A percentile compares a stretch with the other conserved stretches of the same genome.
Conservation (phyloP, 2,888 invertebrate genomes). For the Drosophila merina region DNA sequence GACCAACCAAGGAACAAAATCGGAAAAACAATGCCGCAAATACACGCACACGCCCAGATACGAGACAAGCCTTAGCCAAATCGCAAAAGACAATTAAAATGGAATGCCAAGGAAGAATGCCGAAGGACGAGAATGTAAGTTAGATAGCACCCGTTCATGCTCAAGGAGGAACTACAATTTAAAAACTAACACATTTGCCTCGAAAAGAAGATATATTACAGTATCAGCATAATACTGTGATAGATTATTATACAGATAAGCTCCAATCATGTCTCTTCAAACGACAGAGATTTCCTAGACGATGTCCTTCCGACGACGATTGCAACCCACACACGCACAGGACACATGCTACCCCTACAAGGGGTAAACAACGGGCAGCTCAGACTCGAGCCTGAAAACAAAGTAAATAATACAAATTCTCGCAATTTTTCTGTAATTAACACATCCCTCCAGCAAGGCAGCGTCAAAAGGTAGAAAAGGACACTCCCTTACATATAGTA, state of each 20-base stretch:
- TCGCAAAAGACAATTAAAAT: constrained; percentile 57
- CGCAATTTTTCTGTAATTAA: constrained; percentile 78
- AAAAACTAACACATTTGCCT: background rate
- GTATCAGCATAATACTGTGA: background rate
- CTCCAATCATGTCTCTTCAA: background rate
- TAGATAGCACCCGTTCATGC: constrained; percentile 17
- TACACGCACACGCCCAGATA: constrained; percentile 36
- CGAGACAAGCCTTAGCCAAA: constrained; percentile 41
- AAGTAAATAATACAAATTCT: constrained; percentile 79
- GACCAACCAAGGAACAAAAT: constrained; percentile 25
- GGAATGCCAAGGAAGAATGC: constrained; percentile 48
- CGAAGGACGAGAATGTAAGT: constrained; percentile 29
- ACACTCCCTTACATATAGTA: constrained; percentile 22
- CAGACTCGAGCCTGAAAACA: constrained; percentile 72
- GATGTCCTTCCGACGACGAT: constrained; percentile 4
- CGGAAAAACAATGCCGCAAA: constrained; percentile 46
- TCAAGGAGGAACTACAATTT: constrained; percentile 1
- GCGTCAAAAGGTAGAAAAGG: constrained; percentile 8
- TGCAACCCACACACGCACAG: background rate
- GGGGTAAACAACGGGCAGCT: constrained; percentile 33
- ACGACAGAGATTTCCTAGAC: background rate
- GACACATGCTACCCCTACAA: constrained; percentile 17
- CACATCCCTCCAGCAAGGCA: constrained; percentile 58
- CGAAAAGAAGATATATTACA: background rate
- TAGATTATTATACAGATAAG: background rate